Percentiles rank a stretch among this genome's conserved stretches.
Conservation (phyloP, 2,888 invertebrate genomes). For the Plemyria rubiginata region DNA sequence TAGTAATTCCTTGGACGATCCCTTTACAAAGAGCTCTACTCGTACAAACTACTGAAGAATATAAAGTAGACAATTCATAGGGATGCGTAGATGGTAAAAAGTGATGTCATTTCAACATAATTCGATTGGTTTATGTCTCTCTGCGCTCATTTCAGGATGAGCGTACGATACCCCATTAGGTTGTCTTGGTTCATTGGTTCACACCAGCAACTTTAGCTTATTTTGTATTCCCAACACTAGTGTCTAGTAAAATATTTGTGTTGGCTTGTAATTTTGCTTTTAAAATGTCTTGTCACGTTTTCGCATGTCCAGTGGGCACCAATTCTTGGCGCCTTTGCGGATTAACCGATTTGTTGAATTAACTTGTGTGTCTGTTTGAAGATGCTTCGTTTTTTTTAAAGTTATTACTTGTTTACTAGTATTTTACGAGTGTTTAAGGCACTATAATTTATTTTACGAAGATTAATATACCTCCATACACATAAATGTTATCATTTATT, state of each 20-base stretch:
- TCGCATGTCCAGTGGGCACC: constrained; percentile 51
- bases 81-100: too few species aligned
- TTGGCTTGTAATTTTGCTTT: constrained; percentile 65
- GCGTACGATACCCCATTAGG: neutral
- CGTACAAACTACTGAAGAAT: too few species aligned
- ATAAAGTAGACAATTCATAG: too few species aligned
- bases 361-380: neutral
- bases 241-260: constrained; percentile 54
- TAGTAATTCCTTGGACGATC: too few species aligned
- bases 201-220: constrained; percentile 7
- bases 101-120: neutral
- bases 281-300: constrained; percentile 73
- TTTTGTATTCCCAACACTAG: constrained; percentile 51
- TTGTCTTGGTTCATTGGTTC: constrained; percentile 1
- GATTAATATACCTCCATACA: too few species aligned
- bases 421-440: too few species aligned
- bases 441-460: too few species aligned
- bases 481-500: too few species aligned
- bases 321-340: constrained; percentile 43
- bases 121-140: neutral
- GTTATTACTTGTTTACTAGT: too few species aligned
- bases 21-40: too few species aligned
- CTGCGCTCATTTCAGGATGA: neutral
- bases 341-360: constrained; percentile 38
- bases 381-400: neutral